Evolutionary conservation across 2,113 vertebrate species (phyloP).

Genomic region (Microtus ochrogaster): DNA sequence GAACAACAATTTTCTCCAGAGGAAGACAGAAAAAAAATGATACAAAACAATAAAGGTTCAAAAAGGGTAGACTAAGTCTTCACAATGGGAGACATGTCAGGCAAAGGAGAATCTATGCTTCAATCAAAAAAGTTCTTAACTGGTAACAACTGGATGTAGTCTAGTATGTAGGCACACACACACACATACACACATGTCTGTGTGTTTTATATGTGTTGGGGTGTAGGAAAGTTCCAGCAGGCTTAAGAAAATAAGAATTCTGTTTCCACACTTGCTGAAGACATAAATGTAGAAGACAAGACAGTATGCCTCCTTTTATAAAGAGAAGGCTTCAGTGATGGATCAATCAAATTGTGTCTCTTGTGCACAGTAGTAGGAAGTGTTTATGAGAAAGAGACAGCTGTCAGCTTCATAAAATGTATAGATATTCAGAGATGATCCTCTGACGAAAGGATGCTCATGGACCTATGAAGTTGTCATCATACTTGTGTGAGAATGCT

Average conservation of each 20-base stretch:
- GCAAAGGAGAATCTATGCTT: neutral
- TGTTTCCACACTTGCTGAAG: neutral
- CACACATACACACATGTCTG: neutral
- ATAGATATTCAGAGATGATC: neutral
- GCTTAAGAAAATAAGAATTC: neutral
- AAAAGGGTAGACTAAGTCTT: neutral
- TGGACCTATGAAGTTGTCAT: neutral
- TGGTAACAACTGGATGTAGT: neutral
- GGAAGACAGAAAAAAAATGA: neutral
- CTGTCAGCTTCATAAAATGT: neutral
- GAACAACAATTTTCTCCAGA: neutral
- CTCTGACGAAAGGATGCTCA: neutral
- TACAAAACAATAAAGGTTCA: neutral
- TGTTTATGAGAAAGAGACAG: neutral
- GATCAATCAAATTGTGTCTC: neutral
- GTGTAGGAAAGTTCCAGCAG: neutral
- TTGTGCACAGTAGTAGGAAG: neutral
- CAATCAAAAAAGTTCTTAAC: neutral
- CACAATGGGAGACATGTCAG: neutral
- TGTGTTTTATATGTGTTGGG: neutral
- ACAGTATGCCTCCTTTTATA: neutral
- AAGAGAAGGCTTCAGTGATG: neutral
- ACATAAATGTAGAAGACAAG: neutral
- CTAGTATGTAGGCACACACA: no score
- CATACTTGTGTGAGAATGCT: neutral